Evolutionary conservation across 2,113 vertebrate species (phyloP), one percentile per base, ranked within the genome.

Genomic region (Tychaedon coryphoeus): DNA sequence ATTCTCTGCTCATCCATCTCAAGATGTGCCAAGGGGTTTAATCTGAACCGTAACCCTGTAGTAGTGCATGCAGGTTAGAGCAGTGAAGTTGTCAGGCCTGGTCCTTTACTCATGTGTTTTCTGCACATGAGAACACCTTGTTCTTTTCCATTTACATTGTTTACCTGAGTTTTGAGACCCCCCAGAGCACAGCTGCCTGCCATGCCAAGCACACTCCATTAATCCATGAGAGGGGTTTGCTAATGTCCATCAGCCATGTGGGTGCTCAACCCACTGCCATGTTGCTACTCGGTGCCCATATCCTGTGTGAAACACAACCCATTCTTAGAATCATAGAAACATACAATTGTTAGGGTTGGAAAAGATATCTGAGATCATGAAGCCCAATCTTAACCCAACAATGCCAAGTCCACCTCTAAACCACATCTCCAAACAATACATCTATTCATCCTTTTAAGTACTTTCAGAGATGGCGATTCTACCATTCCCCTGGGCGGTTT

Each of bases 111-210:
- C 0, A 0, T 53, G 70, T 36, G 7, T 62, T 72, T 86, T 65
- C 24, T 0, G 0, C 19, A 34, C 24, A n/a, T 14, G 12, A 53
- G 26, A 69, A 65, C 17, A 40, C 6, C 19, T 14, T 0, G 0
- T 40, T 75, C 47, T 33, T 51, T 66, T 43, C 64, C 4, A 2
- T 23, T 61, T 16, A 17, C 22, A 11, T 6, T 19, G n/a, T 14
- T 23, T 17, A 40, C 1, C 2, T 12, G 34, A 36, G 36, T 51
- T 33, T 17, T 64, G 42, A 70, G 17, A 64, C 31, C 25, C 69
- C 14, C 11, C 54, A 34, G 36, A 28, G 10, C 69, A 24, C 8
- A 47, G 53, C 53, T 54, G 22, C 31, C 31, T 10, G 47, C 31
- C 1, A 7, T 19, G 45, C 6, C 25, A 29, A 50, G 48, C 36